A percentile compares a stretch with the other conserved stretches of the same genome.
Conservation (phyloP, 2,113 vertebrate species). For the Ceratotherium simum region DNA sequence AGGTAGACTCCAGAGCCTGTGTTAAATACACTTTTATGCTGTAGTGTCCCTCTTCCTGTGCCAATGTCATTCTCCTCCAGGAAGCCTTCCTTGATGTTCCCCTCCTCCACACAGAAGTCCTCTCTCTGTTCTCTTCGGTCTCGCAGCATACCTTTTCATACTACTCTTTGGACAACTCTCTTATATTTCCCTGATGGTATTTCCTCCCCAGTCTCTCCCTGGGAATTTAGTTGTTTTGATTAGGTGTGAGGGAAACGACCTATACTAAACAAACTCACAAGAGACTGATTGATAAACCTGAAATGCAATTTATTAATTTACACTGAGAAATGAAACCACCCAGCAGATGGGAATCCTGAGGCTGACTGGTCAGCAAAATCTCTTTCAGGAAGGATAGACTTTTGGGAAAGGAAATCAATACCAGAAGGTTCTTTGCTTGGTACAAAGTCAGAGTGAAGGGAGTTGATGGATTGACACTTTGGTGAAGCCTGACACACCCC, state of each 20-base stretch:
- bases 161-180: not conserved
- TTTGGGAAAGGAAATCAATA: constrained; percentile 79
- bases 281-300: constrained; percentile 38
- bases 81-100: not conserved
- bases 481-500: not conserved
- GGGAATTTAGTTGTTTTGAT: not conserved
- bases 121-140: not conserved
- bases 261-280: constrained; percentile 37
- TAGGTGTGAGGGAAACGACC: not conserved
- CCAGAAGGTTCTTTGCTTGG: constrained; percentile 62
- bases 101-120: not conserved
- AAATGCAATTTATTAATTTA: constrained; percentile 58
- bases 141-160: not conserved
- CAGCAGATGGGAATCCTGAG: constrained; percentile 56
- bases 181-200: not conserved
- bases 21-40: not conserved
- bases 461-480: constrained; percentile 47
- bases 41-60: not conserved
- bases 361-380: constrained; percentile 72
- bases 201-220: not conserved
- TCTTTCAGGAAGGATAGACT: constrained; percentile 74
- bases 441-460: constrained; percentile 58
- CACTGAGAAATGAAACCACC: constrained; percentile 50
- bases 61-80: not conserved
- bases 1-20: not conserved